Evolutionary conservation across 1,140 invertebrate genomes (phyloP).

Genomic region (Parasteatoda tepidariorum): DNA sequence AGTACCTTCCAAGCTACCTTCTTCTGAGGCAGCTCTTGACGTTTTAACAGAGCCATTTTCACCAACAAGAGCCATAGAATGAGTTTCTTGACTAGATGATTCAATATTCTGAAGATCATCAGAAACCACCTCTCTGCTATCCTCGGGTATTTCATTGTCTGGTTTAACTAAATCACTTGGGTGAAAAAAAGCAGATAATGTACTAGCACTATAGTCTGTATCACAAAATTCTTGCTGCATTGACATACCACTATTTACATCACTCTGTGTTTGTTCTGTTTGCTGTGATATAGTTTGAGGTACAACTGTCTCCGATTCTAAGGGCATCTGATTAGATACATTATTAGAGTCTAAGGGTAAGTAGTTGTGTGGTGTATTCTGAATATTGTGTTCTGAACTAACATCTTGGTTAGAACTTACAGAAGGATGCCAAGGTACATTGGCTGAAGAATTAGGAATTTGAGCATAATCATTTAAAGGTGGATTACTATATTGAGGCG

Average conservation of each 20-base stretch:
- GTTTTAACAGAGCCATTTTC: not conserved
- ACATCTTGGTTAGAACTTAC: slow-evolving; percentile 11
- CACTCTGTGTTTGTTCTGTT: not conserved
- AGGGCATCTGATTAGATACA: too few species aligned
- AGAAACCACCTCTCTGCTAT: not conserved
- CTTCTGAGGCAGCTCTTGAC: not conserved
- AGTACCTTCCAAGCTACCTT: not conserved
- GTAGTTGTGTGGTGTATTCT: not conserved
- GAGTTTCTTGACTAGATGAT: slow-evolving; percentile 27
- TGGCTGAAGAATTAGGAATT: slow-evolving; percentile 20
- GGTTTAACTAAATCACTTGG: not conserved
- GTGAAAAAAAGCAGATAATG: slow-evolving; percentile 48
- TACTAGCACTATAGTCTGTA: slow-evolving; percentile 21
- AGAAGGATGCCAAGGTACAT: not conserved
- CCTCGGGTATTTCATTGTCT: not conserved
- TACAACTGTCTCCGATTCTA: too few species aligned
- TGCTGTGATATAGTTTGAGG: not conserved
- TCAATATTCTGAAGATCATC: not conserved
- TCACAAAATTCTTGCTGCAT: not conserved
- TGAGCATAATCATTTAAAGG: not conserved
- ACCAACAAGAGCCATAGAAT: not conserved
- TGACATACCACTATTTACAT: too few species aligned
- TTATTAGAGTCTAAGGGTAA: not conserved
- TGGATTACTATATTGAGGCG: slow-evolving; percentile 35
- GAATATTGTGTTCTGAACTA: not conserved